Base-by-base conservation (phyloP, 2,113 vertebrate species). In the Oreochromis aureus region DNA sequence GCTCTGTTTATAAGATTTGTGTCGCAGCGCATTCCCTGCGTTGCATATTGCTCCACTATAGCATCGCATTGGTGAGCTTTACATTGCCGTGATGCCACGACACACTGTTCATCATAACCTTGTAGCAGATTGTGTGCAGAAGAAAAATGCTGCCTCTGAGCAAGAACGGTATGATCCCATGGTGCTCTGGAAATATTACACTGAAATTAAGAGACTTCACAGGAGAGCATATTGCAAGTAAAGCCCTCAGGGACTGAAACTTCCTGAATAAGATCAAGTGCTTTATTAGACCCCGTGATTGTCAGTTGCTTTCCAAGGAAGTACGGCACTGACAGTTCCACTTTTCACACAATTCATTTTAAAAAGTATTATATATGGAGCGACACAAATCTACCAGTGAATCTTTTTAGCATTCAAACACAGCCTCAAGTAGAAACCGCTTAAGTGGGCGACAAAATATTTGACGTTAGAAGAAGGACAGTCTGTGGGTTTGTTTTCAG, bases 171-270 rank as follows among this genome's bases (percentile, higher is more conserved):
- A 79, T 81, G 87, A 83, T 89, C 81, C 89, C 85, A 51, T n/a
- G 55, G 86, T 86, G 87, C 90, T 78, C 46, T 78, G 87, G 87
- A 84, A 90, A 89, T 89, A 55, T 83, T 89, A 69, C 63, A 30
- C 41, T 85, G 79, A 92, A 92, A 92, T 91, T 83, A 91, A 90
- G 24, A 87, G 90, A 80, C 90, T 90, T 93, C 66, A 81, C 89
- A 88, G 84, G 87, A 87, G 84, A 92, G 82, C 89, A 92, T 89
- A 93, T 92, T 93, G 91, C 84, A 81, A 88, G 61, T 86, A 22
- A 76, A 86, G 53, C 87, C 91, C 85, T 63, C 22, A 30, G 87
- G 90, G 87, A 82, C 48, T 53, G 59, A 90, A 91, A 89, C 80
- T 84, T 91, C 80, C 83, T 81, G 86, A 90, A 85, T 61, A 63